Conservation (phyloP, 2,797 vertebrate species). For the Crocodylus rhombifer region DNA sequence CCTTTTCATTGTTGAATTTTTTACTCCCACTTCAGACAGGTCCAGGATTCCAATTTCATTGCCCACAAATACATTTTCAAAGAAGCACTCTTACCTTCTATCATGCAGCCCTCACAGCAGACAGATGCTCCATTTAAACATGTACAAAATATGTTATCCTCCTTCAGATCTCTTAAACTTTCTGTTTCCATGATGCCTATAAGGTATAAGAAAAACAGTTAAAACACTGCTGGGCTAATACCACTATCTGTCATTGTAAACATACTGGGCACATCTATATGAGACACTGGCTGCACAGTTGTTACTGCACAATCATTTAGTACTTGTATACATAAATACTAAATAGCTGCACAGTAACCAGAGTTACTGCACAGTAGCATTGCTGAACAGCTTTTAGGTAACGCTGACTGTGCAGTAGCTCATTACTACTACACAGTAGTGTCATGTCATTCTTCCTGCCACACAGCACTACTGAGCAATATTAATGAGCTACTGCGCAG, state of each 20-base stretch:
- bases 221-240: background rate
- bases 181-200: background rate
- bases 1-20: background rate
- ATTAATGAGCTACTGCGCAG: too few relatives aligned
- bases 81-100: background rate
- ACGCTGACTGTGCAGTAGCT: too few relatives aligned
- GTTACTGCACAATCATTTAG: too few relatives aligned
- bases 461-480: too few relatives aligned
- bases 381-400: too few relatives aligned
- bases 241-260: background rate
- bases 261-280: too few relatives aligned
- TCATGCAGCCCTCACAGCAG: background rate
- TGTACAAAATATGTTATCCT: rapidly evolving
- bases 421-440: too few relatives aligned
- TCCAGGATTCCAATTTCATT: background rate
- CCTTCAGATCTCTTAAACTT: background rate
- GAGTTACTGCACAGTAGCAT: too few relatives aligned
- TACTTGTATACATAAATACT: too few relatives aligned
- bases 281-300: too few relatives aligned
- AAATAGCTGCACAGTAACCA: too few relatives aligned
- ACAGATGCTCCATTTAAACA: background rate
- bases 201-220: background rate
- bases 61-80: background rate
- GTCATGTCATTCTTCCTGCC: too few relatives aligned
- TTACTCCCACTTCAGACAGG: background rate